phyloP scores from a whole-genome alignment of 2,797 vertebrate genomes.

The Numenius phaeopus region DNA sequence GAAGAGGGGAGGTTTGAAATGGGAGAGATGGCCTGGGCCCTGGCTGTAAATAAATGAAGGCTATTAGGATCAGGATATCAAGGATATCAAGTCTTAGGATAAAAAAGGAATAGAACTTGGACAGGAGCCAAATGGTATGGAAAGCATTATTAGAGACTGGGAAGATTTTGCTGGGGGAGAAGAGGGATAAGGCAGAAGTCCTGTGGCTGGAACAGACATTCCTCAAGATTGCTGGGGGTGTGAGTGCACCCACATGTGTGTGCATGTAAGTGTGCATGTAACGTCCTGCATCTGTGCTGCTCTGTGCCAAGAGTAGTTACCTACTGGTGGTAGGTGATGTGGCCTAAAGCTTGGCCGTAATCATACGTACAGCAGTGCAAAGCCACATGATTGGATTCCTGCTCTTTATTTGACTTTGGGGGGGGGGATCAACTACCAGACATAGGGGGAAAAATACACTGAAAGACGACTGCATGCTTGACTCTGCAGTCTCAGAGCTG shows the following conservation, averaged over 20 bases:
- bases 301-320: not conserved
- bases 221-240: not conserved
- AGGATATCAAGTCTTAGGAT: not conserved
- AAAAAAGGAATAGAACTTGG: not conserved
- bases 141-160: not conserved
- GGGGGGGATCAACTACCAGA: not conserved
- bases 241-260: not conserved
- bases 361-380: not conserved
- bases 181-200: not conserved
- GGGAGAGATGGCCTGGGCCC: not conserved
- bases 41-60: not conserved
- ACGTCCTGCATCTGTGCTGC: not conserved
- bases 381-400: not conserved
- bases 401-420: not conserved
- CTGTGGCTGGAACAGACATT: not conserved
- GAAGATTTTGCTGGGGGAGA: not conserved
- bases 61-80: not conserved
- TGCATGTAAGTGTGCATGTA: rapidly evolving
- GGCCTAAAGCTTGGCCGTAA: not conserved
- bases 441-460: not conserved
- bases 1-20: not conserved
- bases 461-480: not conserved
- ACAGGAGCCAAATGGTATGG: not conserved
- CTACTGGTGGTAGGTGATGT: not conserved
- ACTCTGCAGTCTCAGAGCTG: not conserved